Conservation (phyloP, 2,888 invertebrate genomes). For the Epinotia brunnichana region DNA sequence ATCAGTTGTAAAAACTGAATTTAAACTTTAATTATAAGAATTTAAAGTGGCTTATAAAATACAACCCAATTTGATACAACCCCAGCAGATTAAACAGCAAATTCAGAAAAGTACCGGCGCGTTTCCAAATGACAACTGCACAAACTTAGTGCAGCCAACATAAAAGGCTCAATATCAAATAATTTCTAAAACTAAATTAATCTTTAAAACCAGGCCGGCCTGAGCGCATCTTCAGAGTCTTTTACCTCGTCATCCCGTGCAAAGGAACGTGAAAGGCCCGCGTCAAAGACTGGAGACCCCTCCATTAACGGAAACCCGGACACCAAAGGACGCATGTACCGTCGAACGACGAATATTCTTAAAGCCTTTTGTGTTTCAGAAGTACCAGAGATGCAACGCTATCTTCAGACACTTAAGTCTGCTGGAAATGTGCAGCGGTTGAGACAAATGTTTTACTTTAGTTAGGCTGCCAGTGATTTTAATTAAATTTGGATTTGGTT, state of each 20-base stretch:
- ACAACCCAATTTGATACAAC: no score
- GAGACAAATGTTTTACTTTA: constrained; percentile 8
- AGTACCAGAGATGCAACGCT: neutral
- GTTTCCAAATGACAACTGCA: neutral
- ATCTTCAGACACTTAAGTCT: constrained; percentile 10
- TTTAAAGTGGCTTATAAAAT: no score
- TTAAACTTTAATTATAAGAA: no score
- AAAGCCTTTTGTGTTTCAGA: neutral
- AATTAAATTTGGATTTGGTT: no score
- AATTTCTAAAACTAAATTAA: constrained; percentile 23
- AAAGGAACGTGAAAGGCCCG: constrained; percentile 39
- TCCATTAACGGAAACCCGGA: constrained; percentile 44
- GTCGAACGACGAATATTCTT: constrained; percentile 13
- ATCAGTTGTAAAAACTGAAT: no score
- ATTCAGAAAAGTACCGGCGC: neutral
- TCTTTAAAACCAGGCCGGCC: constrained; percentile 22
- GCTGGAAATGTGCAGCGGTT: constrained; percentile 3
- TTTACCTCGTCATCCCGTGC: constrained; percentile 35
- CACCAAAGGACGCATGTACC: neutral
- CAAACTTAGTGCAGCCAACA: neutral
- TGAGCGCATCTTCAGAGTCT: constrained; percentile 32
- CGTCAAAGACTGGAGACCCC: constrained; percentile 46
- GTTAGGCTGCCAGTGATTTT: neutral
- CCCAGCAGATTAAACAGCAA: neutral
- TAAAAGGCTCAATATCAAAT: constrained; percentile 11